A percentile compares a stretch with the other conserved stretches of the same genome.
Evolutionary conservation across 2,113 vertebrate genomes (phyloP).

Genomic region (Micronycteris hirsuta): DNA sequence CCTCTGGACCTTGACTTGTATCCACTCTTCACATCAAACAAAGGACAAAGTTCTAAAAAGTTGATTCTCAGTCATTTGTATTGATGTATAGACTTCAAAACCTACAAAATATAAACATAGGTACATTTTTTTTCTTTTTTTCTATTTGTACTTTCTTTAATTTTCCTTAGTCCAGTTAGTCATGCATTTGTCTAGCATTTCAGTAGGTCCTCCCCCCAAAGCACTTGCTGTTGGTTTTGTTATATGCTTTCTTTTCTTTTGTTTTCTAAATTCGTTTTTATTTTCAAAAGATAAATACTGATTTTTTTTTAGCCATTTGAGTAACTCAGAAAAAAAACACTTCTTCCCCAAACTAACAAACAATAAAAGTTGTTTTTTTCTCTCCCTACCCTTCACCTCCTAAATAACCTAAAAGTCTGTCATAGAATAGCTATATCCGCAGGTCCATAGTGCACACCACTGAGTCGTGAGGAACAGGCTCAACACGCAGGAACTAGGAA

Average conservation of each 20-base stretch:
- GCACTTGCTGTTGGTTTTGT: neutral
- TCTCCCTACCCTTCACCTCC: neutral
- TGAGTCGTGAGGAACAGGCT: neutral
- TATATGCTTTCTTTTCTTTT: neutral
- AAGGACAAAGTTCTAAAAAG: neutral
- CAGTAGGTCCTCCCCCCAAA: neutral
- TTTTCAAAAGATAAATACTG: neutral
- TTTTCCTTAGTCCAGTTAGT: neutral
- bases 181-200: neutral
- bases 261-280: neutral
- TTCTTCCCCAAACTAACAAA: neutral
- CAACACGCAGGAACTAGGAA: neutral
- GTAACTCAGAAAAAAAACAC: constrained; percentile 2
- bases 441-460: neutral
- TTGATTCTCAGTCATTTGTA: neutral
- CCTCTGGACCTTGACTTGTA: neutral
- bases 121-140: neutral
- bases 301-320: neutral
- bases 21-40: neutral
- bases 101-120: neutral
- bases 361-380: neutral
- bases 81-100: neutral
- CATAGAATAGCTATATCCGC: neutral
- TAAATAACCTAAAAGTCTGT: neutral
- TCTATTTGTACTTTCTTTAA: neutral